Percentiles rank a stretch among this genome's conserved stretches.
phyloP scores from a whole-genome alignment of 92 coral and sea anemone species.

The Siderastrea siderea region DNA sequence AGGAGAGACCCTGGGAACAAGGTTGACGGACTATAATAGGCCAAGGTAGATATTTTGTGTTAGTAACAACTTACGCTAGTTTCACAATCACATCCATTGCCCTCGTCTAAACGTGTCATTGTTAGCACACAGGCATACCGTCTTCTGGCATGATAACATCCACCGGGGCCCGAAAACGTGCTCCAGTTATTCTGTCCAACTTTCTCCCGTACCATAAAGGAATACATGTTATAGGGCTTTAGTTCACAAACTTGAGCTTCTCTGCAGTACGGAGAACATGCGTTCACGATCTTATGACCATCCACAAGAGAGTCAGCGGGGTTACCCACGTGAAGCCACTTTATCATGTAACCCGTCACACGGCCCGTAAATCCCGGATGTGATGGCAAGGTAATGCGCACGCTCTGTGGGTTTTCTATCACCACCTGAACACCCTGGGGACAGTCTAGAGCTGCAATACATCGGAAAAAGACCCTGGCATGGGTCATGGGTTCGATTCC shows the following conservation, averaged over 20 bases:
- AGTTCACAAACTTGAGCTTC: slow-evolving; percentile 71
- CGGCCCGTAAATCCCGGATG: slow-evolving; percentile 37
- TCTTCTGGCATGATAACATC: slow-evolving; percentile 92
- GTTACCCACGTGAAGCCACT: slow-evolving; percentile 79
- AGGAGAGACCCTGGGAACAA: too few species aligned
- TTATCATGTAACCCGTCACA: slow-evolving; percentile 82
- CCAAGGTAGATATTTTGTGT: too few species aligned
- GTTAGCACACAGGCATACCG: slow-evolving; percentile 43
- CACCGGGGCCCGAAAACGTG: slow-evolving; percentile 71
- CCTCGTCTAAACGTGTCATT: too few species aligned
- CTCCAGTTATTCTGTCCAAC: slow-evolving; percentile 78
- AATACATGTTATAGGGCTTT: slow-evolving; percentile 76
- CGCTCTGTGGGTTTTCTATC: slow-evolving; percentile 71
- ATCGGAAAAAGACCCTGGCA: too few species aligned
- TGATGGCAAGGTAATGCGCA: slow-evolving; percentile 78
- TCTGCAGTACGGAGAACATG: slow-evolving; percentile 66
- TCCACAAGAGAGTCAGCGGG: slow-evolving; percentile 55
- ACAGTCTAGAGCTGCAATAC: slow-evolving; percentile 67
- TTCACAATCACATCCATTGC: too few species aligned
- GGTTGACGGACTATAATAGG: too few species aligned
- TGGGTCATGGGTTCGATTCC: too few species aligned
- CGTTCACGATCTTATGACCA: slow-evolving; percentile 81
- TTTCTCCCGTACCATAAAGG: slow-evolving; percentile 83
- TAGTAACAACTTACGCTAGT: too few species aligned
- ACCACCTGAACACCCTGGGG: slow-evolving; percentile 65